Base-by-base conservation (phyloP, 2,888 invertebrate species). In the Lepidonotus clava region DNA sequence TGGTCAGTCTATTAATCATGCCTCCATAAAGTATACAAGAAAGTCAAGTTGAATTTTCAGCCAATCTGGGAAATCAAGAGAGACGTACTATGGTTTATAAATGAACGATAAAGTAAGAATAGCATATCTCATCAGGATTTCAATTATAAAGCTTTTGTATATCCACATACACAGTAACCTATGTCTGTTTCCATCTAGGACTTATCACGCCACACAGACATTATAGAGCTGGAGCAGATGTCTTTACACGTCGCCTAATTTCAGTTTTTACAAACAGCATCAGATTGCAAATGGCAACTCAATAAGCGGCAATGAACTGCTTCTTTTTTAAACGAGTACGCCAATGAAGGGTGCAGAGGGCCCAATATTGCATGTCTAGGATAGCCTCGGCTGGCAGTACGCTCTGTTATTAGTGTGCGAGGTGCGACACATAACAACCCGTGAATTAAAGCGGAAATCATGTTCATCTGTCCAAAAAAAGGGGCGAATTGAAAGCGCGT, bases 371-470 rank as follows among this genome's bases (percentile, higher is more conserved):
- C 71, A 71, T 71, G 71, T 71, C 71, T 38, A 71, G 71, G 71
- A 38, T 71, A 71, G 21, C 38, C 71, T 14, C 2, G 28, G 71
- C 36, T 18, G 5, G 36, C 71, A 71, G 36, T n/a, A 71, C 36
- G 4, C 71, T 71, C 71, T 71, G 71, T 71, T 38, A 71, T 71
- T 71, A 71, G 80, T 80, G 46, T 46, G 24, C 51, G 41, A 1
- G 46, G 80, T 8, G 80, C 46, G 41, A 41, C 80, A 51, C 80
- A 80, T 80, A 46, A 80, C 80, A 46, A 80, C 41, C 80, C 6
- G 80, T 51, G 51, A 80, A 80, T 80, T 51, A 51, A 80, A 80
- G 80, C 80, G 80, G 80, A 80, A 80, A 80, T 80, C 80, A 28
- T 80, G 80, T 80, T 80, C 80, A 51, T 80, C 51, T 80, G 46